These are phyloP conservation scores for Antheraea mylitta DNA, from an alignment of 1,140 invertebrate genomes.

Conservation along the genomic window DNA sequence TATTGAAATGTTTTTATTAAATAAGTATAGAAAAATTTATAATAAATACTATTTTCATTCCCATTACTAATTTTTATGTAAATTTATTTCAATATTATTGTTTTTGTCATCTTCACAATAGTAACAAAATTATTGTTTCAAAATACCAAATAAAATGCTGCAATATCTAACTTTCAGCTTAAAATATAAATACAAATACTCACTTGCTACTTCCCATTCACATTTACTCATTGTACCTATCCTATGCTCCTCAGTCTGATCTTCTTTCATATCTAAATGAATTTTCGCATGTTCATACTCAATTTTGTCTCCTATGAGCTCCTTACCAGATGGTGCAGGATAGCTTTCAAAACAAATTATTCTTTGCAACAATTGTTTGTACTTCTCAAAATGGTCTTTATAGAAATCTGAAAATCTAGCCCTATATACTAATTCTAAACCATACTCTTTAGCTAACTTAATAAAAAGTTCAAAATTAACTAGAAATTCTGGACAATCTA, in stretches of 20 bases:
- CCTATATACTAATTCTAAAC: conserved; percentile 87
- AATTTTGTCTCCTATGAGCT: conserved; percentile 79
- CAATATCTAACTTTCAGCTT: too few relatives aligned
- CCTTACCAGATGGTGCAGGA: conserved; percentile 78
- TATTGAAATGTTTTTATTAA: too few relatives aligned
- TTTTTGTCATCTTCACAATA: too few relatives aligned
- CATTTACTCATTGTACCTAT: conserved; percentile 91
- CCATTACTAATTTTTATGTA: too few relatives aligned
- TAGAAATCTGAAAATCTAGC: conserved; percentile 91
- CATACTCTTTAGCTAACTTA: conserved; percentile 90
- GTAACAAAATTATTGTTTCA: too few relatives aligned
- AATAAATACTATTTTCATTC: too few relatives aligned
- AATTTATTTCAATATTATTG: too few relatives aligned
- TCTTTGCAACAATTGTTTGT: conserved; percentile 82
- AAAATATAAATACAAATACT: conserved; percentile 50
- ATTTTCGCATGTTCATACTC: conserved; percentile 88
- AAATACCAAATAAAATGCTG: too few relatives aligned
- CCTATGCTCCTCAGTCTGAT: conserved; percentile 51
- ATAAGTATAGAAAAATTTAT: too few relatives aligned
- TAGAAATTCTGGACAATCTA: conserved; percentile 99
- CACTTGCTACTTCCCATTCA: conserved; percentile 97
- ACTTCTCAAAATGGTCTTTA: conserved; percentile 82
- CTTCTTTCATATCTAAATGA: conserved; percentile 76
- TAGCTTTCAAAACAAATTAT: conserved; percentile 89
- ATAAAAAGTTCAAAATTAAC: conserved; percentile 94